A percentile compares a stretch with the other conserved stretches of the same genome.
These are phyloP conservation scores for Drosophila longiperda DNA, from an alignment of 2,888 invertebrate genomes.

Conservation along the genomic window DNA sequence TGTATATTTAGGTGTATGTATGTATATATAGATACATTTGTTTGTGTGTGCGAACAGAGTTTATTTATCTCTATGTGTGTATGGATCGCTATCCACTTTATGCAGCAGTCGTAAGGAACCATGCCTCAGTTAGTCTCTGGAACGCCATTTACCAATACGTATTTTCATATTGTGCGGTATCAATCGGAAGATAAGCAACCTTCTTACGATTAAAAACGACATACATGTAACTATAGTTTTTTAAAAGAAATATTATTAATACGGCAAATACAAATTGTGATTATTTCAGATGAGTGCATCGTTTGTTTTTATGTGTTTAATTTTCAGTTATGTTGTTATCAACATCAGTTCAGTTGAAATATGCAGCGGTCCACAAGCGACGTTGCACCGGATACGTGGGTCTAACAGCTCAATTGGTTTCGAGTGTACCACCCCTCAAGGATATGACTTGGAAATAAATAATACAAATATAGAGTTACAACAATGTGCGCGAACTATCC, in stretches of 20 bases:
- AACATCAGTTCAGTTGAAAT: constrained; percentile 30
- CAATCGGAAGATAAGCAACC: constrained; percentile 42
- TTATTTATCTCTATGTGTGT: constrained; percentile 30
- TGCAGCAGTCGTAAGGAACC: constrained; percentile 32
- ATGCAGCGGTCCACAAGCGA: constrained; percentile 48
- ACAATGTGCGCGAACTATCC: constrained; percentile 12
- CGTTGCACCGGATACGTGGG: constrained; percentile 27
- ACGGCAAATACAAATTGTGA: constrained; percentile 15
- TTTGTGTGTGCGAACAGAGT: constrained; percentile 13
- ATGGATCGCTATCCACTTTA: constrained; percentile 50
- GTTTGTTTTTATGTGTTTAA: constrained; percentile 36
- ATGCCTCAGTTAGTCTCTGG: constrained; percentile 48
- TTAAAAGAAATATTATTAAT: not conserved
- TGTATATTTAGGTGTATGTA: constrained; percentile 4
- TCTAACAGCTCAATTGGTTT: constrained; percentile 10
- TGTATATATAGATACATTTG: constrained; percentile 3
- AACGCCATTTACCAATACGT: constrained; percentile 42
- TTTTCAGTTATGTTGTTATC: constrained; percentile 47
- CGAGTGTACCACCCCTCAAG: constrained; percentile 35
- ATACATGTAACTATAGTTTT: constrained; percentile 7
- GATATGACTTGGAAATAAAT: constrained; percentile 26
- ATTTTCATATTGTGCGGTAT: constrained; percentile 22
- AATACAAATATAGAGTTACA: not conserved
- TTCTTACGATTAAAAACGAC: constrained; percentile 8
- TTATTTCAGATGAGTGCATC: constrained; percentile 45